These are phyloP conservation scores for Toxonevra muliebris DNA, from an alignment of 2,888 invertebrate species.

Conservation along the genomic window DNA sequence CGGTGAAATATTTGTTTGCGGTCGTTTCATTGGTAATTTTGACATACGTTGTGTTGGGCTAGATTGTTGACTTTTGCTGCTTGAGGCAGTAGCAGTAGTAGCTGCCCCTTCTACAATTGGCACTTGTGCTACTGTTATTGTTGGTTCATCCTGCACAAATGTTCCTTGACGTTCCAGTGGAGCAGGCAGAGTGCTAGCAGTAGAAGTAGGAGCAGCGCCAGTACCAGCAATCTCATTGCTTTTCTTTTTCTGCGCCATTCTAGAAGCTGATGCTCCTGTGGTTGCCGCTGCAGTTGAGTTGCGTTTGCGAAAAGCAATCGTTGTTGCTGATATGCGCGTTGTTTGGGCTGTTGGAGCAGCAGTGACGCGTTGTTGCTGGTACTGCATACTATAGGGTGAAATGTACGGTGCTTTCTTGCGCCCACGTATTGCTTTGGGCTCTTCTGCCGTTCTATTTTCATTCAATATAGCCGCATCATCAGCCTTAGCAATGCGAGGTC, in stretches of 20 bases:
- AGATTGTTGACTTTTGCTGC: conserved; percentile 22
- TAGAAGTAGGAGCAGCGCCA: not conserved
- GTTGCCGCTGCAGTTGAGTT: conserved; percentile 21
- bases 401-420: conserved; percentile 74
- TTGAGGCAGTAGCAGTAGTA: conserved; percentile 21
- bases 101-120: conserved; percentile 50
- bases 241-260: conserved; percentile 47
- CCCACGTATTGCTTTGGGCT: conserved; percentile 57
- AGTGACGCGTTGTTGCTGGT: conserved; percentile 38
- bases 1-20: not conserved
- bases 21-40: conserved; percentile 58
- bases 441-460: conserved; percentile 62
- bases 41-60: conserved; percentile 55
- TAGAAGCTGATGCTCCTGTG: conserved; percentile 21
- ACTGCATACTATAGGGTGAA: conserved; percentile 68
- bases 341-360: conserved; percentile 36
- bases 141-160: conserved; percentile 86
- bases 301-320: conserved; percentile 34
- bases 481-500: conserved; percentile 40
- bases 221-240: conserved; percentile 40
- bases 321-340: conserved; percentile 31
- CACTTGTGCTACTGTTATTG: conserved; percentile 54
- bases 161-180: conserved; percentile 84
- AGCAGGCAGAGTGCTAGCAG: conserved; percentile 39
- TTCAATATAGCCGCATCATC: conserved; percentile 64